phyloP scores from a whole-genome alignment of 2,113 vertebrate genomes.

The Tichodroma muraria region DNA sequence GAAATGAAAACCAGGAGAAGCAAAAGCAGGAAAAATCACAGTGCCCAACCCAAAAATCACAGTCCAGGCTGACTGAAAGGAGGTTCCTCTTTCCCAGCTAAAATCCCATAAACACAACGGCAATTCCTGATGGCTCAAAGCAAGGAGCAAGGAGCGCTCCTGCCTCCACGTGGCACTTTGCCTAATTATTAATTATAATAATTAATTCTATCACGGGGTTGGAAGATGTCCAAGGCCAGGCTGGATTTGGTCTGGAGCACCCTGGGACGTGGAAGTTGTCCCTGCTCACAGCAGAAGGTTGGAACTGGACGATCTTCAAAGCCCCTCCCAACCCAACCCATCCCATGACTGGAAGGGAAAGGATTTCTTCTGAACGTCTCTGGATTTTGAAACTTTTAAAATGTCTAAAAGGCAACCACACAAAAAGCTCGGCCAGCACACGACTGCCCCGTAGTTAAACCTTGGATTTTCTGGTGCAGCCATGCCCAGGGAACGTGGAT shows the following conservation, averaged over 20 bases:
- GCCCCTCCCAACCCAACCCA: neutral
- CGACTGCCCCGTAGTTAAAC: neutral
- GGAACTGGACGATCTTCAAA: neutral
- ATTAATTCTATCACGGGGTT: fast-evolving
- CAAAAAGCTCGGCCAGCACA: neutral
- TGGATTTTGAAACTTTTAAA: fast-evolving
- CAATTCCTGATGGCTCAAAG: neutral
- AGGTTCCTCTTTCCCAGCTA: neutral
- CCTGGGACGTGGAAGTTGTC: neutral
- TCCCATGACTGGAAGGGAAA: fast-evolving
- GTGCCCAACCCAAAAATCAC: neutral
- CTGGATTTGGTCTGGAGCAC: neutral
- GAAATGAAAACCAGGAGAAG: neutral
- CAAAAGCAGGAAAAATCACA: neutral
- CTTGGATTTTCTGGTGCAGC: neutral
- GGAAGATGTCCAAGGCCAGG: neutral
- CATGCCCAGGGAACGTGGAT: neutral
- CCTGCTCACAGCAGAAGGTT: neutral
- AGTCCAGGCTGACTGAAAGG: no score
- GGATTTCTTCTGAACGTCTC: neutral
- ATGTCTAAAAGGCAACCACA: neutral
- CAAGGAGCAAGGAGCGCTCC: neutral
- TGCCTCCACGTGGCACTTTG: neutral
- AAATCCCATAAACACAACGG: neutral
- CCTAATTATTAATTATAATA: neutral